Percentiles rank a stretch among this genome's conserved stretches.
These are phyloP conservation scores for Mimas tiliae DNA, from an alignment of 2,888 invertebrate genomes.

Conservation along the genomic window DNA sequence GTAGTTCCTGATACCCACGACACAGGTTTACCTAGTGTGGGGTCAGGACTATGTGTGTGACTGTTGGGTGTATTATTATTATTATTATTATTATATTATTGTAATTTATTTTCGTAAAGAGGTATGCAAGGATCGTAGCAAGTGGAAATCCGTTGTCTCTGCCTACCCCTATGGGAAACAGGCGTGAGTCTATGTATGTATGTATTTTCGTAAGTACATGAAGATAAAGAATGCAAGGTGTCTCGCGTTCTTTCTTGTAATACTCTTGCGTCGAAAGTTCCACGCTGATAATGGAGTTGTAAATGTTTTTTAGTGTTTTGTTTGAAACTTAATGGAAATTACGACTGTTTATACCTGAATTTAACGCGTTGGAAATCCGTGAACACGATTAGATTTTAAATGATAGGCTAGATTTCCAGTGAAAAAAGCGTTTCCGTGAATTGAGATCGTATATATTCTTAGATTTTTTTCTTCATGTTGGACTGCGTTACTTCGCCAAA, in stretches of 20 bases:
- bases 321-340: conserved; percentile 19
- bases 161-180: too few species aligned
- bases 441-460: background rate
- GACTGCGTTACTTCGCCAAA: background rate
- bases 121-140: too few species aligned
- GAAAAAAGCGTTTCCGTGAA: background rate
- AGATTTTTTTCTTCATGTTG: background rate
- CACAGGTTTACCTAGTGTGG: too few species aligned
- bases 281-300: conserved; percentile 1
- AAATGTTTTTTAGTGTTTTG: conserved; percentile 1
- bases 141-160: too few species aligned
- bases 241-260: conserved; percentile 5
- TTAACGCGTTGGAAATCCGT: background rate
- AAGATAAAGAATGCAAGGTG: background rate
- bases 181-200: background rate
- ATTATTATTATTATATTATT: too few species aligned
- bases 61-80: too few species aligned
- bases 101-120: too few species aligned
- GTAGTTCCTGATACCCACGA: too few species aligned
- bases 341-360: conserved; percentile 9
- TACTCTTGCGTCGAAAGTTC: background rate
- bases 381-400: conserved; percentile 13
- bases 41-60: too few species aligned
- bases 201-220: background rate
- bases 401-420: conserved; percentile 5